Evolutionary conservation across 2,797 vertebrate genomes (phyloP).

Genomic region (Eremophila alpestris): DNA sequence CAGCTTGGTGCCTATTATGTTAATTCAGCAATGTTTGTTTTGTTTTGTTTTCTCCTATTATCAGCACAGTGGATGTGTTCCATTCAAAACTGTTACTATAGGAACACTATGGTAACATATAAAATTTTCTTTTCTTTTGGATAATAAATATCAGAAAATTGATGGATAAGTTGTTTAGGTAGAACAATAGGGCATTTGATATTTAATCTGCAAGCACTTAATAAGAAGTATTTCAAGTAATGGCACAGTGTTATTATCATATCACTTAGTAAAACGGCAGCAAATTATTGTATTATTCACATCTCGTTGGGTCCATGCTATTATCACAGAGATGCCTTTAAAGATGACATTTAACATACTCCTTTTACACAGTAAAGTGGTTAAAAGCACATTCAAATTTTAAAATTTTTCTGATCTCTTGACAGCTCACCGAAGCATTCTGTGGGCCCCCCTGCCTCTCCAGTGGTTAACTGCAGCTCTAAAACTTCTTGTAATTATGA

Average conservation of each 20-base stretch:
- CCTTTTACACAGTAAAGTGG: slow-evolving; percentile 63
- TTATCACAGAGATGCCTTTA: slow-evolving; percentile 63
- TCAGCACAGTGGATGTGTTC: slow-evolving; percentile 9
- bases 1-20: background rate
- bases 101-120: slow-evolving; percentile 44
- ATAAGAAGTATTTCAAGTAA: slow-evolving; percentile 72
- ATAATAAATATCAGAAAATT: slow-evolving; percentile 73
- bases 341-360: slow-evolving; percentile 68
- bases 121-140: slow-evolving; percentile 61
- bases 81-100: slow-evolving; percentile 62
- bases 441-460: slow-evolving; percentile 58
- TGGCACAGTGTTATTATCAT: slow-evolving; percentile 68
- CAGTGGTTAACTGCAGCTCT: slow-evolving; percentile 65
- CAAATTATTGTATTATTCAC: slow-evolving; percentile 75
- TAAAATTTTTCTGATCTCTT: slow-evolving; percentile 66
- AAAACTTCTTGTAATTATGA: slow-evolving; percentile 75
- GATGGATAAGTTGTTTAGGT: slow-evolving; percentile 70
- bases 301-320: slow-evolving; percentile 61
- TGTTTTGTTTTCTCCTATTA: slow-evolving; percentile 45
- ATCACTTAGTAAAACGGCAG: slow-evolving; percentile 71
- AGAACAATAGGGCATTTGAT: slow-evolving; percentile 70
- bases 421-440: slow-evolving; percentile 65
- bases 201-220: slow-evolving; percentile 67
- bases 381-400: slow-evolving; percentile 72
- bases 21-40: slow-evolving; percentile 56